Evolutionary conservation across 1,140 invertebrate species (phyloP).

Genomic region (Parasteatoda tepidariorum): DNA sequence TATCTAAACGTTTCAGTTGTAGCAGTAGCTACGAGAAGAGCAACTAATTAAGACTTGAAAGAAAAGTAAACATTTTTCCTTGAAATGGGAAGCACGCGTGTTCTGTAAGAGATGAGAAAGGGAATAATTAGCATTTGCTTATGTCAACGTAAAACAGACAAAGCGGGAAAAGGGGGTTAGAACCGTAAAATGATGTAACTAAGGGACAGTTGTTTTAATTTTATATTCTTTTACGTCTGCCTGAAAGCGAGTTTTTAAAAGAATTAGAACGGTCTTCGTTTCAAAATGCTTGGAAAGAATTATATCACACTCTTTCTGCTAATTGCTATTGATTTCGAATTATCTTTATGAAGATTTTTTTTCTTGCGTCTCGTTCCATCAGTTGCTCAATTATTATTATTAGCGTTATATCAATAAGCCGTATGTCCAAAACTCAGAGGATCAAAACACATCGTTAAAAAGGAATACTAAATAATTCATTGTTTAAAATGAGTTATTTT

Average conservation of each 20-base stretch:
- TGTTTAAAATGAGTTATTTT: too few species aligned
- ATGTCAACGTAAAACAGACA: slow-evolving; percentile 36
- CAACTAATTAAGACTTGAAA: slow-evolving; percentile 60
- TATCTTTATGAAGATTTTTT: background rate
- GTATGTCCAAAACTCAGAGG: too few species aligned
- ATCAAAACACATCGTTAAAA: too few species aligned
- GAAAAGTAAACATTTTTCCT: slow-evolving; percentile 59
- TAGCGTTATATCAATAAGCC: background rate
- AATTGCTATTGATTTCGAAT: background rate
- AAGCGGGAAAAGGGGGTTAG: background rate
- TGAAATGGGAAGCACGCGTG: slow-evolving; percentile 48
- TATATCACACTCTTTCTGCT: background rate
- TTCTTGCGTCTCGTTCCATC: background rate
- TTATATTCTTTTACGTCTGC: slow-evolving; percentile 12
- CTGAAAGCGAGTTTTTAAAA: slow-evolving; percentile 18
- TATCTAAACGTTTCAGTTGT: slow-evolving; percentile 8
- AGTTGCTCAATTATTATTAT: background rate
- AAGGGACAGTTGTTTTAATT: background rate
- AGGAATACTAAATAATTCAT: too few species aligned
- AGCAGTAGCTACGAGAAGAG: slow-evolving; percentile 25
- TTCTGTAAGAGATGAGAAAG: slow-evolving; percentile 2
- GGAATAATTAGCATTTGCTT: slow-evolving; percentile 57
- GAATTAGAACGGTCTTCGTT: background rate
- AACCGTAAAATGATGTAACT: background rate
- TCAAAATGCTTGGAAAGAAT: background rate